Conservation (phyloP, 2,888 invertebrate species). For the Gymnocheta viridis region DNA sequence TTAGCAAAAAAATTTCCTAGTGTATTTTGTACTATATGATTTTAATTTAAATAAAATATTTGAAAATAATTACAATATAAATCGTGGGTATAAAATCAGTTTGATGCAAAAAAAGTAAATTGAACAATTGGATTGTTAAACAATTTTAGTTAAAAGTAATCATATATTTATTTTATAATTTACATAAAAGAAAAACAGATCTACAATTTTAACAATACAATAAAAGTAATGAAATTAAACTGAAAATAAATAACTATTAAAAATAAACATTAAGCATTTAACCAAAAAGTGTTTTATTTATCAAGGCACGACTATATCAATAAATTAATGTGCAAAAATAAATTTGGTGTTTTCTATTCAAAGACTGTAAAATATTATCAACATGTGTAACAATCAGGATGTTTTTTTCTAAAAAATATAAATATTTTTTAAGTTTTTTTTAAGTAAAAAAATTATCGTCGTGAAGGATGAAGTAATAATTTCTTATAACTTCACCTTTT, state of each 20-base stretch:
- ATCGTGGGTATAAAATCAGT: background rate
- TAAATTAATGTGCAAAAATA: too few species aligned
- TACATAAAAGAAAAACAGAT: background rate
- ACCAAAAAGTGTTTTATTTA: slow-evolving; percentile 18
- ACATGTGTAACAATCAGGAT: too few species aligned
- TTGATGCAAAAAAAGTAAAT: background rate
- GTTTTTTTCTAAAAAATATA: too few species aligned
- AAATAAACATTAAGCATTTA: slow-evolving; percentile 55
- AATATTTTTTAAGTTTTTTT: too few species aligned
- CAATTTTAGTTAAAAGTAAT: too few species aligned
- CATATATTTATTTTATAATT: background rate
- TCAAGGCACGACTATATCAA: background rate
- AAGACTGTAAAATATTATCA: too few species aligned
- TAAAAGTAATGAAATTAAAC: slow-evolving; percentile 41
- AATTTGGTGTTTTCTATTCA: too few species aligned
- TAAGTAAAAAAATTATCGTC: too few species aligned
- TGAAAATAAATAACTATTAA: slow-evolving; percentile 33
- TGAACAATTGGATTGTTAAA: slow-evolving; percentile 3
- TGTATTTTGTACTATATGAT: background rate
- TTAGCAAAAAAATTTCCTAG: background rate
- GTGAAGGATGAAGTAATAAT: too few species aligned
- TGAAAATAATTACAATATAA: background rate
- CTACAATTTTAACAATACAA: background rate
- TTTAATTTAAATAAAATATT: background rate
- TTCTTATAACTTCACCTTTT: too few species aligned